Conservation (phyloP, 2,113 vertebrate genomes). For the Pipa parva region DNA sequence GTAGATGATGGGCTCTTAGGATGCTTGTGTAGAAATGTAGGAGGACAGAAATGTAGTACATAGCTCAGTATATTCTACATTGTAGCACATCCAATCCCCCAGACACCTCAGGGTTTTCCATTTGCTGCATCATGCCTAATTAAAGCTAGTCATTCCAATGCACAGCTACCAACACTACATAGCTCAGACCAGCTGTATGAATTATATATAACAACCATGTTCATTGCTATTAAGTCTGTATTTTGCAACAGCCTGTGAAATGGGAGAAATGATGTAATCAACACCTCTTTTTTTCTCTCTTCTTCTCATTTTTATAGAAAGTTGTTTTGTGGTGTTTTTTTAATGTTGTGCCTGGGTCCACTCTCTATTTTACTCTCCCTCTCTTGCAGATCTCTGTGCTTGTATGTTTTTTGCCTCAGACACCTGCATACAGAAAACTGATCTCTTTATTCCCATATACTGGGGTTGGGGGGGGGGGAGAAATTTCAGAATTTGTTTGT, state of each 20-base stretch:
- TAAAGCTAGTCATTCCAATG: slow-evolving; percentile 28
- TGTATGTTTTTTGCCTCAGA: neutral
- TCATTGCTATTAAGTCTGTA: too few species aligned
- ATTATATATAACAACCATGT: slow-evolving; percentile 2
- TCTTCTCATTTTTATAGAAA: too few species aligned
- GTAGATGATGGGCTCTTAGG: neutral
- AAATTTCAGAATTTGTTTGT: too few species aligned
- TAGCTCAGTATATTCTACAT: slow-evolving; percentile 12
- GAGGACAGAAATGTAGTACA: neutral
- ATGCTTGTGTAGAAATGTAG: neutral
- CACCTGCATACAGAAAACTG: neutral
- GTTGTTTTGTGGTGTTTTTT: too few species aligned
- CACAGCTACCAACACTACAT: slow-evolving; percentile 1
- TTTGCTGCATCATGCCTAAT: slow-evolving; percentile 16
- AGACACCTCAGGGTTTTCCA: slow-evolving; percentile 13
- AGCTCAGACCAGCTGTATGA: neutral
- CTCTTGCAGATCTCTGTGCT: neutral
- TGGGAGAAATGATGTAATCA: too few species aligned
- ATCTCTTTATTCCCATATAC: too few species aligned
- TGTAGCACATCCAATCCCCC: neutral
- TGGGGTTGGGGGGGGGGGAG: too few species aligned
- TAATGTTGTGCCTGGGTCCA: neutral
- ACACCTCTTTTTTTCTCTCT: too few species aligned
- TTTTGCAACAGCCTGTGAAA: too few species aligned
- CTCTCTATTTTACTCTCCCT: neutral